Conservation (phyloP, 2,888 invertebrate genomes). For the Sarcophaga rosellei region DNA sequence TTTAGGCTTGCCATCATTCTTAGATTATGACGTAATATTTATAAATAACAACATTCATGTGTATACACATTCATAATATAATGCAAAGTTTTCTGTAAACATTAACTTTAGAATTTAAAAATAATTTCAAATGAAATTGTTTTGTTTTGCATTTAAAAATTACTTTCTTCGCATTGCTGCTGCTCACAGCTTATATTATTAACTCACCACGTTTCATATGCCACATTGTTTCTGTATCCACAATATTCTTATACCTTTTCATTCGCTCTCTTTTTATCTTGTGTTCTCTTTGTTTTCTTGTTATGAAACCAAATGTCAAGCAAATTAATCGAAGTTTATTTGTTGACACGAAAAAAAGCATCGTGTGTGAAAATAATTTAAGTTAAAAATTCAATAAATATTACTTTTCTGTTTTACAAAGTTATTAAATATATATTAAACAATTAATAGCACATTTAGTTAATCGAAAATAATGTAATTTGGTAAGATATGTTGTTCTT, state of each 20-base stretch:
- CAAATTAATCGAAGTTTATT: conserved; percentile 55
- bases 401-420: background rate
- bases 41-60: background rate
- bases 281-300: background rate
- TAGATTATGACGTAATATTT: background rate
- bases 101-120: too few species aligned
- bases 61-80: background rate
- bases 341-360: conserved; percentile 27
- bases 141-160: conserved; percentile 3
- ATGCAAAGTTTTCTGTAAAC: too few species aligned
- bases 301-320: conserved; percentile 62
- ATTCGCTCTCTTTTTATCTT: conserved; percentile 13
- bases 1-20: conserved; percentile 33
- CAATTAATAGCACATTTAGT: background rate
- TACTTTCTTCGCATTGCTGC: background rate
- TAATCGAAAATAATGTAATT: background rate
- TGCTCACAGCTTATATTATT: background rate
- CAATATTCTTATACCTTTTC: conserved; percentile 15
- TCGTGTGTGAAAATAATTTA: conserved; percentile 41
- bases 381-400: background rate
- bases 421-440: background rate
- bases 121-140: too few species aligned
- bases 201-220: conserved; percentile 55
- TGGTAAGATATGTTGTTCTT: background rate
- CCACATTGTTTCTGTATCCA: conserved; percentile 46